Evolutionary conservation across 2,888 invertebrate species (phyloP), one percentile per base, ranked within the genome.

Genomic region (Ptilodon capucinus): DNA sequence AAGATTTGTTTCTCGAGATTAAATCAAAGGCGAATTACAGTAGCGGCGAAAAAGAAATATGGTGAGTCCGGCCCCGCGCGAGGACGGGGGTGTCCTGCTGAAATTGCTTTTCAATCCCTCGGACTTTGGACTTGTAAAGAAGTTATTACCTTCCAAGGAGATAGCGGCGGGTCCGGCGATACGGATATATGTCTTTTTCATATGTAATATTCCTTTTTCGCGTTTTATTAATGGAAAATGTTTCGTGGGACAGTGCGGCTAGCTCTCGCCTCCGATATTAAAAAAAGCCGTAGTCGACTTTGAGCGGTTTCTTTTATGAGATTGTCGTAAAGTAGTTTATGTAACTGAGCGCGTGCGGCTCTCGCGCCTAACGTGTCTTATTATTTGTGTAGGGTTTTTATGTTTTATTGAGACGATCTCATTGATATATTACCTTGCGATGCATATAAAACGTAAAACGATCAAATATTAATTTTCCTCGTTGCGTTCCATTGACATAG

Each of bases 81-180:
- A 79, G 86, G 85, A 84, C 82, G 87, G 88, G 85, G 90, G 90
- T 89, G 91, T 89, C 88, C 86, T 85, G 83, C 86, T 91, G 91
- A 92, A 92, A 92, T 92, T 92, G 91, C 91, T 92, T 92, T 91
- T 90, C 91, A 92, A 92, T 92, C 91, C 91, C 91, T 91, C 91
- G 91, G 91, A 91, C 91, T 92, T 91, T 91, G 91, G 91, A 92
- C 91, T 92, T 92, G 91, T 92, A 92, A 92, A 92, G 91, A 91
- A 92, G 91, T 92, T 92, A 92, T 92, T 92, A 92, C 91, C 91
- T 92, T 90, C 89, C 84, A 78, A 84, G 84, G 82, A 91, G 91
- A 91, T 90, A 91, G 89, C 90, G 88, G 80, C 88, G 86, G 90
- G 87, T 87, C 87, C 86, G 84, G 81, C 88, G 90, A 90, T 90